Percentiles rank a stretch among this genome's conserved stretches.
phyloP scores from a whole-genome alignment of 2,888 invertebrate genomes.

The Geotrupes spiniger region DNA sequence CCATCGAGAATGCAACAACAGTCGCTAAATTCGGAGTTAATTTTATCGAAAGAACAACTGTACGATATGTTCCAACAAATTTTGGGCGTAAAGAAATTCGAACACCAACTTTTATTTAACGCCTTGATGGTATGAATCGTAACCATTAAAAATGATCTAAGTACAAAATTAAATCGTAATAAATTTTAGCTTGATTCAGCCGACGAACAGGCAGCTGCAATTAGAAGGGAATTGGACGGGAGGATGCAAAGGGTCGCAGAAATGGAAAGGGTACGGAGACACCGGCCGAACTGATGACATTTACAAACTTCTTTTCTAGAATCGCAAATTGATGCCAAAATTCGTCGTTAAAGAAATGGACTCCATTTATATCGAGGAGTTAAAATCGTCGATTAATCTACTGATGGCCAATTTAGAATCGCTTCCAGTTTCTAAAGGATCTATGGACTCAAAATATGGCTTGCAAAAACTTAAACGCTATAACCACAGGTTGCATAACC shows the following conservation, averaged over 20 bases:
- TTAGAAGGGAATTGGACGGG: slow-evolving; percentile 96
- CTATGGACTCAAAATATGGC: slow-evolving; percentile 96
- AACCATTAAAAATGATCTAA: background rate
- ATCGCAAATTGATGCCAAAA: slow-evolving; percentile 96
- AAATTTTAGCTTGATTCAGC: slow-evolving; percentile 87
- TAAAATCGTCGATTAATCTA: slow-evolving; percentile 95
- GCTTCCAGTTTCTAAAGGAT: slow-evolving; percentile 96
- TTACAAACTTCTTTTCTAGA: slow-evolving; percentile 55
- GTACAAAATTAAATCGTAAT: background rate
- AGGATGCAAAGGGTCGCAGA: slow-evolving; percentile 95
- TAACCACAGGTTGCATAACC: slow-evolving; percentile 85
- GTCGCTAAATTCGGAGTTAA: slow-evolving; percentile 86
- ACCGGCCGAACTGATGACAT: slow-evolving; percentile 2
- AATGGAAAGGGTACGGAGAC: slow-evolving; percentile 82
- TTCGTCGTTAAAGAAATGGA: slow-evolving; percentile 99
- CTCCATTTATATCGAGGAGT: slow-evolving; percentile 96
- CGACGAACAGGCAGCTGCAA: slow-evolving; percentile 99
- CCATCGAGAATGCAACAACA: slow-evolving; percentile 87
- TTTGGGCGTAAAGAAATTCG: slow-evolving; percentile 97
- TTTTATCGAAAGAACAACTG: slow-evolving; percentile 97
- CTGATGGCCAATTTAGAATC: slow-evolving; percentile 99
- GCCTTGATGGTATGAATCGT: slow-evolving; percentile 78
- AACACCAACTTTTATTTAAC: slow-evolving; percentile 98
- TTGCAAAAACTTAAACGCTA: slow-evolving; percentile 97
- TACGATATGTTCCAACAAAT: slow-evolving; percentile 99